phyloP scores from a whole-genome alignment of 2,797 vertebrate species.

The Prunella strophiata region DNA sequence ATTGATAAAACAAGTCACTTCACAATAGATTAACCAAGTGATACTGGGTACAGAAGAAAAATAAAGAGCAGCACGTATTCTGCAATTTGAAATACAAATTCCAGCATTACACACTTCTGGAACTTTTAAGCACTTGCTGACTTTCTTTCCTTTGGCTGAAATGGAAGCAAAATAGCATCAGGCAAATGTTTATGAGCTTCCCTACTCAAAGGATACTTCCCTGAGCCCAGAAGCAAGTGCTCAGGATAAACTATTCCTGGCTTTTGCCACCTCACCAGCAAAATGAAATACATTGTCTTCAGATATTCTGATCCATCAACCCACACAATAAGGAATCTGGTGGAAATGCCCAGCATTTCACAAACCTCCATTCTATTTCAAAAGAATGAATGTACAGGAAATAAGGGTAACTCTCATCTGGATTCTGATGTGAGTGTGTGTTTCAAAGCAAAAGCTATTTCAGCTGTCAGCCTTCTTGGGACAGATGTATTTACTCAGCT shows the following conservation, averaged over 20 bases:
- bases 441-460: slow-evolving; percentile 56
- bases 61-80: accelerated
- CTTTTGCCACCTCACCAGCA: not conserved
- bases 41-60: not conserved
- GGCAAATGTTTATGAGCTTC: not conserved
- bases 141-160: not conserved
- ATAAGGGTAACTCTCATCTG: slow-evolving; percentile 23
- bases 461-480: slow-evolving; percentile 46
- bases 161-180: not conserved
- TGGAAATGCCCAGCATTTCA: not conserved
- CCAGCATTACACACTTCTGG: not conserved
- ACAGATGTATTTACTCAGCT: slow-evolving; percentile 70
- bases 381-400: slow-evolving; percentile 21
- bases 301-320: not conserved
- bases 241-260: not conserved
- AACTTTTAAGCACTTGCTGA: not conserved
- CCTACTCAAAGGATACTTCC: not conserved
- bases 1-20: not conserved
- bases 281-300: not conserved
- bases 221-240: not conserved
- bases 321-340: not conserved
- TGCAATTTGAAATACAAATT: not conserved
- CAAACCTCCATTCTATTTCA: slow-evolving; percentile 20
- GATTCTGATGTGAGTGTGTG: slow-evolving; percentile 9
- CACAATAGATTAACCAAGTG: not conserved